phyloP scores from a whole-genome alignment of 2,888 invertebrate genomes.

The Pyrocoelia pectoralis region DNA sequence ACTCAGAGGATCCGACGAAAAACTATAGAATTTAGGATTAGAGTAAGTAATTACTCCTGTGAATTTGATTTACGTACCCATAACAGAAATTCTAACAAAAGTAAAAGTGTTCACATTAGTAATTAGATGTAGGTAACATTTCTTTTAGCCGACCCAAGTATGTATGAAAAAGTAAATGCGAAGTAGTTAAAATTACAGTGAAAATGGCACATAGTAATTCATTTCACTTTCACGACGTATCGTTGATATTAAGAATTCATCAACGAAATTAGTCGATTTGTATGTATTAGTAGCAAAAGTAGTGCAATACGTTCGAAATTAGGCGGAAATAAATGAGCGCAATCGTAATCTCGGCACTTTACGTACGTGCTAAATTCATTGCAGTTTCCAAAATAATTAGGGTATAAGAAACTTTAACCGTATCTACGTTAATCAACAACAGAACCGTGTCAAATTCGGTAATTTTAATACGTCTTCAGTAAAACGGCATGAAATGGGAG shows the following conservation, averaged over 20 bases:
- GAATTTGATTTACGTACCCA: no score
- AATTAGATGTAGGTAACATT: no score
- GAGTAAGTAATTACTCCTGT: no score
- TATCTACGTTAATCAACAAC: slow-evolving; percentile 7
- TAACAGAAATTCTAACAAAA: no score
- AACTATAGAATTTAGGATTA: no score
- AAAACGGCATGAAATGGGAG: slow-evolving; percentile 5
- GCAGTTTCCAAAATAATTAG: neutral
- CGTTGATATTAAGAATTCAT: neutral
- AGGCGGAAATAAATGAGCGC: neutral
- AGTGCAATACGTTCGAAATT: neutral
- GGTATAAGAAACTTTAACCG: neutral
- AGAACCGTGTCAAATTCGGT: neutral
- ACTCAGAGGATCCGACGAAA: no score
- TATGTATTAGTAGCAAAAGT: neutral
- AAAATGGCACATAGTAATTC: neutral
- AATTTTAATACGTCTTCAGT: slow-evolving; percentile 3
- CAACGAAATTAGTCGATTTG: neutral
- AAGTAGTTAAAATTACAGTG: neutral
- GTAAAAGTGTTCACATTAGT: no score
- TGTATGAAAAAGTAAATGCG: neutral
- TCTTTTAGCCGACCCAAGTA: no score
- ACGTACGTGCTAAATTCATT: neutral
- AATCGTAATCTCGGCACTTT: neutral
- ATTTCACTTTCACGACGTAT: neutral